These are phyloP conservation scores for Drosophila kepulauana DNA, from an alignment of 1,140 invertebrate genomes.

Conservation along the genomic window DNA sequence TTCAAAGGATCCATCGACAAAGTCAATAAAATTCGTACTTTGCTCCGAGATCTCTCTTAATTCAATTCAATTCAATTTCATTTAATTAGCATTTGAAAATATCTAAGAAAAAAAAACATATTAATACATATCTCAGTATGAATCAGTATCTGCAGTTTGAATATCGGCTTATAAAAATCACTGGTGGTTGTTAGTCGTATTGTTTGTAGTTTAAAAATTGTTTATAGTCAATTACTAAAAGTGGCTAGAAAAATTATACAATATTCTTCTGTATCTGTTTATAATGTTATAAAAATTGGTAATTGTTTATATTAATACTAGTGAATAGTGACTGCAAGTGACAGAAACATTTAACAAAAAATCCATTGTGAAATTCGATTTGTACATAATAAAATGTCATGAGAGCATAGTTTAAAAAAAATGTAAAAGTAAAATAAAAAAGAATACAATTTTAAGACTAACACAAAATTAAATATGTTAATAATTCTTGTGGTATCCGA, in stretches of 20 bases:
- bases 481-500: background rate
- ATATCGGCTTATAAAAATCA: slow-evolving; percentile 80
- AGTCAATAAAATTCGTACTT: slow-evolving; percentile 30
- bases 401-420: slow-evolving; percentile 13
- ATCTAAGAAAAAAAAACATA: slow-evolving; percentile 31
- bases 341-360: slow-evolving; percentile 45
- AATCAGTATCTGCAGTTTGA: slow-evolving; percentile 41
- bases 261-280: slow-evolving; percentile 44
- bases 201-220: slow-evolving; percentile 57
- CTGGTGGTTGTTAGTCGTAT: slow-evolving; percentile 75
- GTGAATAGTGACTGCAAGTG: slow-evolving; percentile 70
- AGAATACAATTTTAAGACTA: slow-evolving; percentile 34
- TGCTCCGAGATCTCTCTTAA: slow-evolving; percentile 32
- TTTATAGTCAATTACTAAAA: slow-evolving; percentile 73
- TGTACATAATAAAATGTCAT: slow-evolving; percentile 49
- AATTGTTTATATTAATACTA: slow-evolving; percentile 63
- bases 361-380: slow-evolving; percentile 57
- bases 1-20: slow-evolving; percentile 16
- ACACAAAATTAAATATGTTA: slow-evolving; percentile 25
- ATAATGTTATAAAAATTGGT: slow-evolving; percentile 40
- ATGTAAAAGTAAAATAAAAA: slow-evolving; percentile 4
- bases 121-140: slow-evolving; percentile 19
- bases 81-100: slow-evolving; percentile 34
- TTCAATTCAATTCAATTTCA: slow-evolving; percentile 18
- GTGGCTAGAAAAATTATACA: slow-evolving; percentile 66